Evolutionary conservation across 2,113 vertebrate genomes (phyloP).

Genomic region (Psammodynastes pulverulentus): DNA sequence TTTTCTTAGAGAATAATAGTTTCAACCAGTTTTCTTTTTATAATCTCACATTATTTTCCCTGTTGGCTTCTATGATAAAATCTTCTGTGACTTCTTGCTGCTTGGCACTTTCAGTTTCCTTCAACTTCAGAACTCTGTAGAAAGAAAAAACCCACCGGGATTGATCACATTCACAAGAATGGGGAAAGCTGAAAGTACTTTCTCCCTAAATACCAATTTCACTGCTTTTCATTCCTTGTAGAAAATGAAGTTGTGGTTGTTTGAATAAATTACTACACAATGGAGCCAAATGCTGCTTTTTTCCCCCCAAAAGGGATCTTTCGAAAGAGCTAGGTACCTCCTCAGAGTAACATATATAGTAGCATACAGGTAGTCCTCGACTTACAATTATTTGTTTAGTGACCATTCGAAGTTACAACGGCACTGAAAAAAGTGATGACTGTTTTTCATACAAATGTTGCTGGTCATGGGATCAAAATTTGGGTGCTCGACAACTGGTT

Average conservation of each 20-base stretch:
- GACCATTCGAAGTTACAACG: background rate
- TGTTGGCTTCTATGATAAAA: constrained; percentile 80
- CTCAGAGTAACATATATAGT: background rate
- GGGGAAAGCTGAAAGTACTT: background rate
- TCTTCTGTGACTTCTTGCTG: constrained; percentile 79
- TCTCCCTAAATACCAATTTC: background rate
- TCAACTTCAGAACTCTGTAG: constrained; percentile 84
- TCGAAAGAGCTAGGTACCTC: background rate
- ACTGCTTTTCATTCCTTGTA: background rate
- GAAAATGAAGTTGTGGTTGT: background rate
- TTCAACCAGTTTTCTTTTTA: constrained; percentile 4
- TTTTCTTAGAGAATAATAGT: background rate
- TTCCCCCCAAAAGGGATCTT: background rate
- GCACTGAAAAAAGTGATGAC: background rate
- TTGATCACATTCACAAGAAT: background rate
- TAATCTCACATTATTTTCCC: constrained; percentile 79
- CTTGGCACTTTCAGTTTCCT: constrained; percentile 69
- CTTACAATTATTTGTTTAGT: background rate
- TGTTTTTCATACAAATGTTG: background rate
- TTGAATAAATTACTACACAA: background rate
- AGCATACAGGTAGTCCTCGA: background rate
- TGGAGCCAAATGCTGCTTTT: background rate
- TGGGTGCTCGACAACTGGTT: too few relatives aligned
- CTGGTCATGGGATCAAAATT: too few relatives aligned
- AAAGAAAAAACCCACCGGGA: background rate